phyloP scores from a whole-genome alignment of 2,888 invertebrate genomes.

The Cheilosia scutellata region DNA sequence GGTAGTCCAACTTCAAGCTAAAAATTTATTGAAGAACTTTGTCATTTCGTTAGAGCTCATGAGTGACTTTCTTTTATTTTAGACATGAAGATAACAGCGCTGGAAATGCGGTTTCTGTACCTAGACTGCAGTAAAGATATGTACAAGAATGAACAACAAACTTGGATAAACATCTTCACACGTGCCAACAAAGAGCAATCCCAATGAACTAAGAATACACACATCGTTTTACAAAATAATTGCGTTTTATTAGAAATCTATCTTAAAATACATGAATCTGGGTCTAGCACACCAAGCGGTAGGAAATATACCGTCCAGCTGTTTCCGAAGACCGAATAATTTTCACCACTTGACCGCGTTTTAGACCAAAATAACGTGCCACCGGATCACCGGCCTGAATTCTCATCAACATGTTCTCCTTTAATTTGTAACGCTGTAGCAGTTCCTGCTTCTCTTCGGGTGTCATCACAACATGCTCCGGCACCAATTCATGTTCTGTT shows the following conservation, averaged over 20 bases:
- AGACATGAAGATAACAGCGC: too few relatives aligned
- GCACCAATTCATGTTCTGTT: constrained; percentile 98
- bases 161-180: neutral
- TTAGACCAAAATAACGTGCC: constrained; percentile 98
- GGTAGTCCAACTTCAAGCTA: too few relatives aligned
- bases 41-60: too few relatives aligned
- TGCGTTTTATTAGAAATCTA: constrained; percentile 3
- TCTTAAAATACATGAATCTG: constrained; percentile 2
- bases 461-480: constrained; percentile 99
- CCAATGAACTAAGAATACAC: neutral
- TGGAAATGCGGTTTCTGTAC: too few relatives aligned
- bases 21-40: too few relatives aligned
- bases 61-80: too few relatives aligned
- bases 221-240: neutral
- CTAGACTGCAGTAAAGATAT: too few relatives aligned
- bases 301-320: constrained; percentile 99
- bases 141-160: neutral
- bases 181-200: neutral
- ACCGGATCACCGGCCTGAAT: constrained; percentile 99
- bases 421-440: constrained; percentile 96
- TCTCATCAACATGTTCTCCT: constrained; percentile 99
- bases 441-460: constrained; percentile 99
- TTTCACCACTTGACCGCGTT: constrained; percentile 99
- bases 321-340: constrained; percentile 99
- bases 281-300: constrained; percentile 93